These are phyloP conservation scores for Struthio camelus DNA, from an alignment of 2,113 vertebrate genomes.

Conservation along the genomic window DNA sequence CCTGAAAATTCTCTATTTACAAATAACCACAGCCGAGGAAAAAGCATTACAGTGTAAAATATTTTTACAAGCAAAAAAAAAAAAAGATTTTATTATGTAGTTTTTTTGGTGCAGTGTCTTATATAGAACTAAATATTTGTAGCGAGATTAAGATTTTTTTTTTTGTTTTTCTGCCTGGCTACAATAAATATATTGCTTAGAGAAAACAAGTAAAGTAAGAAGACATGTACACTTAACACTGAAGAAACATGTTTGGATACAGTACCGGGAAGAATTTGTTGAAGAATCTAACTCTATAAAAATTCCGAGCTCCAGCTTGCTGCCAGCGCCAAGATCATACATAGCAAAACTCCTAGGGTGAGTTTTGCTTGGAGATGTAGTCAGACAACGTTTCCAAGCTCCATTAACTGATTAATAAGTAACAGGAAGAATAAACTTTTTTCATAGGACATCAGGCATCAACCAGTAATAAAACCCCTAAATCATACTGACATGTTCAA, in stretches of 20 bases:
- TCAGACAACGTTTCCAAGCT: not conserved
- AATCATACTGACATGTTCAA: not conserved
- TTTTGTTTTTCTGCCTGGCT: not conserved
- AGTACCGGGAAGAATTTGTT: accelerated
- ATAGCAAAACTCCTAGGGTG: not conserved
- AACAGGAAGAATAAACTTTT: not conserved
- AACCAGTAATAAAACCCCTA: not conserved
- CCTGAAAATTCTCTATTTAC: not conserved
- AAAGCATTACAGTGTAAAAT: not conserved
- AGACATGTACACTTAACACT: not conserved
- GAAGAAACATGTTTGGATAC: not conserved
- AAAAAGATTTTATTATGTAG: not conserved
- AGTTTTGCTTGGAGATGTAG: not conserved
- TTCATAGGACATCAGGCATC: not conserved
- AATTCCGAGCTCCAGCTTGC: not conserved
- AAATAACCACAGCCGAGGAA: not conserved
- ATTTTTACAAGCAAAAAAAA: not conserved
- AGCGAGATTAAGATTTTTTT: not conserved
- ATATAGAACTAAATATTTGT: not conserved
- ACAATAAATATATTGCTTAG: not conserved
- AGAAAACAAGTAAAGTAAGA: not conserved
- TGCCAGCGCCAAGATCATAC: not conserved
- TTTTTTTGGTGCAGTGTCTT: not conserved
- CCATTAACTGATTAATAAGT: not conserved
- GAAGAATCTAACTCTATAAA: not conserved